Evolutionary conservation across 2,797 vertebrate genomes (phyloP).

Genomic region (Acanthornis magna): DNA sequence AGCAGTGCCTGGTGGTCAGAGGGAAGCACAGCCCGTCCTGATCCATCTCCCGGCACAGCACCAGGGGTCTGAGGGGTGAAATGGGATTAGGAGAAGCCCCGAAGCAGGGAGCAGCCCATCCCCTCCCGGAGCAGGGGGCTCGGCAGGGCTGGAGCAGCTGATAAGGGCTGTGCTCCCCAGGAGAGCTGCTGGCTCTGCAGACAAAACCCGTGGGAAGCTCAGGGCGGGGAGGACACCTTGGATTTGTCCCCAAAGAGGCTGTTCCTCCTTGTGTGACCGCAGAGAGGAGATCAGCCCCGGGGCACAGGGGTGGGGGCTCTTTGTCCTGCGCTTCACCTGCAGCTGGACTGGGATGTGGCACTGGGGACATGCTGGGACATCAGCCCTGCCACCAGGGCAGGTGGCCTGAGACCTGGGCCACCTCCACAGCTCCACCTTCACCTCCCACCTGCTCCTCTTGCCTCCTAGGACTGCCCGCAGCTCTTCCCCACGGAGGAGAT

Average conservation of each 20-base stretch:
- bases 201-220: not conserved
- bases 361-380: not conserved
- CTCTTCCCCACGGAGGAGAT: slow-evolving; percentile 93
- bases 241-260: not conserved
- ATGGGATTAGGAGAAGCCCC: not conserved
- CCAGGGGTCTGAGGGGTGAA: not conserved
- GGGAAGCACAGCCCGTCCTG: not conserved
- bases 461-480: slow-evolving; percentile 92
- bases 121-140: not conserved
- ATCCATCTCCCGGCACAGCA: not conserved
- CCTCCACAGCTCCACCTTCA: rapidly evolving
- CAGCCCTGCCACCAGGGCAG: not conserved
- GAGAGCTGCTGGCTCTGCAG: not conserved
- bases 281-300: not conserved
- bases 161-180: not conserved
- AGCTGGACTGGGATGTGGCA: not conserved
- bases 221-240: not conserved
- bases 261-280: not conserved
- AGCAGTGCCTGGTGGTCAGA: not conserved
- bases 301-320: not conserved
- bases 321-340: not conserved
- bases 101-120: not conserved
- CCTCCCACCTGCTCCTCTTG: not conserved
- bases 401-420: not conserved
- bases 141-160: not conserved